Evolutionary conservation across 1,140 invertebrate genomes (phyloP).

Genomic region (Microplitis mediator): DNA sequence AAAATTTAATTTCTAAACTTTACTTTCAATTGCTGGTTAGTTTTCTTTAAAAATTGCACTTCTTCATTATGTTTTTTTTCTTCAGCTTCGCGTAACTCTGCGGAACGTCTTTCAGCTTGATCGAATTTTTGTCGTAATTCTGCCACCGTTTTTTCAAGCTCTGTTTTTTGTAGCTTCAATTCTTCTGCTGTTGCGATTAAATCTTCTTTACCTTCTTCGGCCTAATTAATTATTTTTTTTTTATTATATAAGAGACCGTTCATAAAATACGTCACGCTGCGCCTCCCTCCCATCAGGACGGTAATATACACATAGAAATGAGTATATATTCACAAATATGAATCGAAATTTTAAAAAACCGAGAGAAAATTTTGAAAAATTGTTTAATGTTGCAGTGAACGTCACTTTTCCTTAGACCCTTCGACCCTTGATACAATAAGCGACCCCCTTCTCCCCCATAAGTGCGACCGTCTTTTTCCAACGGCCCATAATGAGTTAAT

Average conservation of each 20-base stretch:
- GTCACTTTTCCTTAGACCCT: no score
- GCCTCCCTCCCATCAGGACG: no score
- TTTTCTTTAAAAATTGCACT: constrained; percentile 88
- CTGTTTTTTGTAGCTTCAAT: constrained; percentile 73
- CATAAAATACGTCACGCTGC: no score
- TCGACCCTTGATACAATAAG: no score
- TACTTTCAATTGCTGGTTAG: constrained; percentile 92
- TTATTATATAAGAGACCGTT: neutral
- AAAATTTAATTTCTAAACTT: constrained; percentile 18
- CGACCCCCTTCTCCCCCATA: no score
- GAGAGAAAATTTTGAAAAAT: no score
- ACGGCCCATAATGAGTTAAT: no score
- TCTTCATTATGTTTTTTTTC: constrained; percentile 92
- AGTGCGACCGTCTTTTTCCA: no score
- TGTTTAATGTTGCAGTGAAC: no score
- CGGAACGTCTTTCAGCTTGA: constrained; percentile 82
- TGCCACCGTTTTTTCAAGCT: constrained; percentile 78
- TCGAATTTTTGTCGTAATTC: constrained; percentile 86
- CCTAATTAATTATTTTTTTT: constrained; percentile 34
- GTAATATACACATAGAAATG: no score
- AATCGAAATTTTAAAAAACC: no score
- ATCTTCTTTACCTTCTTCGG: constrained; percentile 75
- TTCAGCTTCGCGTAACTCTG: constrained; percentile 82
- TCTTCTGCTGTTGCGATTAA: constrained; percentile 65
- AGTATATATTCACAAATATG: no score